A percentile compares a stretch with the other conserved stretches of the same genome.
Evolutionary conservation across 2,797 vertebrate genomes (phyloP).

Genomic region (Propithecus perrieri): DNA sequence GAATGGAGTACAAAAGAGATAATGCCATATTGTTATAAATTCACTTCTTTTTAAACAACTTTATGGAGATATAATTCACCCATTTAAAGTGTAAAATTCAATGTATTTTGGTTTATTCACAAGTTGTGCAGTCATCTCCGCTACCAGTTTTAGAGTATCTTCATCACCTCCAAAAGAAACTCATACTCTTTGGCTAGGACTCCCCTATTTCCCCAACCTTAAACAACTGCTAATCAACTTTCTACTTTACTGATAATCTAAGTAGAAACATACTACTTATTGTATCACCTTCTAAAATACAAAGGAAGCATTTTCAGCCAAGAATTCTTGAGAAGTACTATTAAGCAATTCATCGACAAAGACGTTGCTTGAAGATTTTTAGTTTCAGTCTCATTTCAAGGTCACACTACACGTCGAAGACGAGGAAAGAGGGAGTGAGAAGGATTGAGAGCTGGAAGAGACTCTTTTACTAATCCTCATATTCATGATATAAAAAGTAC

Average conservation of each 20-base stretch:
- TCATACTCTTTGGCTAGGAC: not conserved
- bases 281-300: not conserved
- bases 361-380: not conserved
- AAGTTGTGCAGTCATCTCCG: not conserved
- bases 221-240: not conserved
- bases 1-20: not conserved
- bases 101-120: not conserved
- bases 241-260: not conserved
- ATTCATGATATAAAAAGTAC: not conserved
- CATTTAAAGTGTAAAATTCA: not conserved
- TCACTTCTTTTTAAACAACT: not conserved
- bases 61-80: not conserved
- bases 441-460: not conserved
- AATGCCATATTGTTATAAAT: not conserved
- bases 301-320: not conserved
- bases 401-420: not conserved
- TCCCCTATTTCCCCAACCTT: not conserved
- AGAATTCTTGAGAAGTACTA: not conserved
- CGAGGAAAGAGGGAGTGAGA: not conserved
- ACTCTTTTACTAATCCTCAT: not conserved
- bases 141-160: not conserved
- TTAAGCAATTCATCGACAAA: not conserved
- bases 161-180: not conserved
- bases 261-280: conserved; percentile 50
- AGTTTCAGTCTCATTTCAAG: not conserved